Base-by-base conservation (phyloP, 2,888 invertebrate genomes). In the Rhogogaster chlorosoma region DNA sequence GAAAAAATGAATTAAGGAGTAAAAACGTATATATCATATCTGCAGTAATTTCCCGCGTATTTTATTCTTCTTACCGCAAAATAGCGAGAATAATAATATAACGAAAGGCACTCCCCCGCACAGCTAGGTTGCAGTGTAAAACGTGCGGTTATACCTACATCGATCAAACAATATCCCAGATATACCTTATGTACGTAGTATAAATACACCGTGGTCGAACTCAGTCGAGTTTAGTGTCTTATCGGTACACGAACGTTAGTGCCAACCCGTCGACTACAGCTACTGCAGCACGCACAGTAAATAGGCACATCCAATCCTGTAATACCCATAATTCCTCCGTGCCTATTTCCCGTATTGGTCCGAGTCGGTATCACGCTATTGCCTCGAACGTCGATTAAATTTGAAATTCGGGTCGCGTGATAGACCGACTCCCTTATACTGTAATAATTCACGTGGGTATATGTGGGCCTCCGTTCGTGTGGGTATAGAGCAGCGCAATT, bases 311-410 rank as follows among this genome's bases (percentile, higher is more conserved):
- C 61, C 64, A 83, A 67, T 83, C 42, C 83, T 6, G 83, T 70
- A 36, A 83, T 67, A 45, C 67, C 61, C 67, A 83, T 83, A 83
- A 83, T 83, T 83, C 83, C 32, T 67, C 53, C 18, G 18, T 77
- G 29, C 15, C 77, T 80, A 61, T 80, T 61, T 80, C 80, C 61
- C 67, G 82, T 83, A 83, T 83, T 83, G 83, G 80, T 80, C 64
- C 83, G 45, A 64, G 42, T 70, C 29, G 45, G 70, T 67, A 83
- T 67, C 83, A 83, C 83, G 83, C 83, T 42, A 70, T 3, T 29
- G 15, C 49, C 42, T 73, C 38, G 73, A 77, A 67, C 45, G 83
- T 83, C 83, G 83, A 83, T 83, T 83, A 29, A 45, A 49, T 67
- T 83, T 67, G 42, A 83, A 83, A 67, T 83, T 83, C 70, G 67